Base-by-base conservation (phyloP, 2,797 vertebrate species). In the Siniperca undulata region DNA sequence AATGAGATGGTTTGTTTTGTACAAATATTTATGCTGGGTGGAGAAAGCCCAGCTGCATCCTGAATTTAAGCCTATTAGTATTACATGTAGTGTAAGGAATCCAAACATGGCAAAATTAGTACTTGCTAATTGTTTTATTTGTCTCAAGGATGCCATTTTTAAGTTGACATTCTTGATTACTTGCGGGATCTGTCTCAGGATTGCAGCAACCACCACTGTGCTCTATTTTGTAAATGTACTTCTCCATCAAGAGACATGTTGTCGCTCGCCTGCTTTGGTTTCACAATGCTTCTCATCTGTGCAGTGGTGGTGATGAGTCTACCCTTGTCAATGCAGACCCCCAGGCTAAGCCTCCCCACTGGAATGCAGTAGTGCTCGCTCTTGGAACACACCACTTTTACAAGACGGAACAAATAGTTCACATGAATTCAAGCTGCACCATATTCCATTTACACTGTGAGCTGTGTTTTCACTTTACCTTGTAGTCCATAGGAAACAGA, bases 361-460 rank as follows among this genome's bases (percentile, higher is more conserved):
- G 89, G 92, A 93, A 94, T 94, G 89, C 70, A 68, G 76, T 1
- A 80, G 65, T 13, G 67, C 81, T 89, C 56, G 0, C 82, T 92
- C 87, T 90, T 93, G 86, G 58, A 82, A 38, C 81, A 38, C 73
- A 34, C 4, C 56, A 2, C 61, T 74, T 87, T 83, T 66, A 58
- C 74, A 67, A 78, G 81, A 74, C 20, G 2, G 8, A 67, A 44
- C 58, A 76, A 67, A 82, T 78, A 72, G 60, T 80, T 77, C 30
- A 48, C 68, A 46, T 74, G 13, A 36, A 7, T 60, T 77, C 34
- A 48, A 36, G 27, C 46, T 48, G 9, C 72, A n/a, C n/a, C 12
- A 14, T 66, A 30, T 68, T 67, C 4, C 6, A 46, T 20, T 64
- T 64, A 10, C 17, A 34, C 48, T 40, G 13, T 36, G 22, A 59